Conservation (phyloP, 2,888 invertebrate species). For the Tricholauxania praeusta region DNA sequence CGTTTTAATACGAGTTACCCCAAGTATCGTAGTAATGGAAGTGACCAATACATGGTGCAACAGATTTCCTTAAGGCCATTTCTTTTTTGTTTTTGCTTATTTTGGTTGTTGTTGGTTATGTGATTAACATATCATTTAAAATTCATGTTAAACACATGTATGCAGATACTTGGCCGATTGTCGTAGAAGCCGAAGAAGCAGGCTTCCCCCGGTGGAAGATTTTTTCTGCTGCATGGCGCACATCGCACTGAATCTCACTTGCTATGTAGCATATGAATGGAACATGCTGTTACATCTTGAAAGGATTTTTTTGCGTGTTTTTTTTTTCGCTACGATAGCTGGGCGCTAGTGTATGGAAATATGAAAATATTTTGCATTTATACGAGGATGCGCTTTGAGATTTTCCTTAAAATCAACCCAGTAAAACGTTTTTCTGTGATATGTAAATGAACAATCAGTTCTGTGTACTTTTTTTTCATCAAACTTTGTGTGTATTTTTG, state of each 20-base stretch:
- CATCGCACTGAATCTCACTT: not conserved
- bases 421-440: not conserved
- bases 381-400: not conserved
- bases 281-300: not conserved
- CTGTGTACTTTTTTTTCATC: too few species aligned
- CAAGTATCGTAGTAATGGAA: not conserved
- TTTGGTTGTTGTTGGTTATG: conserved; percentile 45
- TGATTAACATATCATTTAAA: conserved; percentile 66
- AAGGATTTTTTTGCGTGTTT: not conserved
- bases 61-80: not conserved
- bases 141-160: conserved; percentile 66
- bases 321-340: not conserved
- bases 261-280: not conserved
- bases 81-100: not conserved
- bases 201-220: conserved; percentile 18
- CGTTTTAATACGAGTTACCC: conserved; percentile 7
- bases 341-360: not conserved
- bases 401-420: not conserved
- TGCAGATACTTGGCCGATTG: conserved; percentile 26
- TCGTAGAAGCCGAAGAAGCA: conserved; percentile 9
- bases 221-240: not conserved
- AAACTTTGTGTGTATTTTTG: too few species aligned
- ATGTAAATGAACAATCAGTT: not conserved
- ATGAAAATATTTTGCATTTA: not conserved
- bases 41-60: conserved; percentile 23